Conservation (phyloP, 2,797 vertebrate species). For the Sebastes miniatus region DNA sequence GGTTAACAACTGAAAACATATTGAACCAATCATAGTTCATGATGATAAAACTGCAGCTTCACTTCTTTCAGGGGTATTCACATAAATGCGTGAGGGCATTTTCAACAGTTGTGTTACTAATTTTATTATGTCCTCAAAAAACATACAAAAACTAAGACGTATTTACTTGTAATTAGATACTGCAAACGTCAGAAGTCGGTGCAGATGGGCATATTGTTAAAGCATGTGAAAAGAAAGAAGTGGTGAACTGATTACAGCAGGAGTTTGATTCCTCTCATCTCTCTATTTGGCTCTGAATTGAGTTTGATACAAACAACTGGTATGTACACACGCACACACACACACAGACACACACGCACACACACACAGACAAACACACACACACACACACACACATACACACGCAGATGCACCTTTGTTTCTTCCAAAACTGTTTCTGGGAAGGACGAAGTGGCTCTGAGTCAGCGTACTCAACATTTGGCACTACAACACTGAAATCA, state of each 20-base stretch:
- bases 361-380: neutral
- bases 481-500: neutral
- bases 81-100: neutral
- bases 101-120: no score
- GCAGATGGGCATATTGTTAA: neutral
- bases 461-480: slow-evolving; percentile 27
- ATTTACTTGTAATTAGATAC: no score
- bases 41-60: neutral
- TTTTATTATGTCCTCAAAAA: no score
- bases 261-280: slow-evolving; percentile 8
- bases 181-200: no score
- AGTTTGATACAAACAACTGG: slow-evolving; percentile 21
- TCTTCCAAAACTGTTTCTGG: slow-evolving; percentile 28
- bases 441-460: slow-evolving; percentile 20
- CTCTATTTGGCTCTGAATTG: neutral
- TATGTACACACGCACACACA: neutral
- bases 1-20: neutral
- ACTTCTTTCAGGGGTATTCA: neutral
- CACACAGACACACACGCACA: neutral
- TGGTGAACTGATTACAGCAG: slow-evolving; percentile 28
- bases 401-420: slow-evolving; percentile 7
- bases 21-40: neutral
- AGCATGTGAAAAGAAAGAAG: neutral
- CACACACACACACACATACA: neutral
- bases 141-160: no score